phyloP scores from a whole-genome alignment of 2,888 invertebrate genomes.

The Camponotus fellah region DNA sequence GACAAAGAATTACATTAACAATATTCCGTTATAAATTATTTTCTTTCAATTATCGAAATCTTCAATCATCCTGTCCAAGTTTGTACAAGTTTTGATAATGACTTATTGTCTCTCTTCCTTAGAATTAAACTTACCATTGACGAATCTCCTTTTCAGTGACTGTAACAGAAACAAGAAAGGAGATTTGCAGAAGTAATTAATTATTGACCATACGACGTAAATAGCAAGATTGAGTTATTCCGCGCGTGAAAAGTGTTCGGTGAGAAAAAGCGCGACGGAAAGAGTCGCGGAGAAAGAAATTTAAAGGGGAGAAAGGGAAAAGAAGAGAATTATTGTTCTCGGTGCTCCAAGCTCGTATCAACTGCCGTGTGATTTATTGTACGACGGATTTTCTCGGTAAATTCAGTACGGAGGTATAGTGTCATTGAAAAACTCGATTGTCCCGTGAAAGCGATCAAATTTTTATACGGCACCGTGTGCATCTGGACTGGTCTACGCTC shows the following conservation, averaged over 20 bases:
- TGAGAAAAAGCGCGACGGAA: constrained; percentile 30
- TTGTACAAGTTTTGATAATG: constrained; percentile 7
- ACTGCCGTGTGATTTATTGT: constrained; percentile 53
- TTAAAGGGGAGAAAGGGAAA: neutral
- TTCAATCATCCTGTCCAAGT: constrained; percentile 31
- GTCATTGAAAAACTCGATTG: constrained; percentile 54
- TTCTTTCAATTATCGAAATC: neutral
- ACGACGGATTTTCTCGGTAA: constrained; percentile 56
- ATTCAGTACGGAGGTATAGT: constrained; percentile 41
- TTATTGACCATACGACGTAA: constrained; percentile 8
- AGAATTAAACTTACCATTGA: constrained; percentile 91
- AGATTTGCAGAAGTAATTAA: constrained; percentile 39
- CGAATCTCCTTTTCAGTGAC: constrained; percentile 96
- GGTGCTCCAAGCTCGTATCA: constrained; percentile 43
- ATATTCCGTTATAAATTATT: neutral
- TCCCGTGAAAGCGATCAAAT: constrained; percentile 45
- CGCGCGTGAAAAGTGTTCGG: constrained; percentile 43
- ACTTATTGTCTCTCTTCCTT: neutral
- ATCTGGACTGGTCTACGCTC: neutral
- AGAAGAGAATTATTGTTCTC: constrained; percentile 53
- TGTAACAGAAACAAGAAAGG: constrained; percentile 87
- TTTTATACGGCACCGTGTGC: constrained; percentile 22
- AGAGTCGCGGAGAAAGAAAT: neutral
- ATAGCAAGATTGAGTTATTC: constrained; percentile 26
- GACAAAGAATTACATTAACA: neutral